Evolutionary conservation across 2,113 vertebrate genomes (phyloP).

Genomic region (Corythoichthys intestinalis): DNA sequence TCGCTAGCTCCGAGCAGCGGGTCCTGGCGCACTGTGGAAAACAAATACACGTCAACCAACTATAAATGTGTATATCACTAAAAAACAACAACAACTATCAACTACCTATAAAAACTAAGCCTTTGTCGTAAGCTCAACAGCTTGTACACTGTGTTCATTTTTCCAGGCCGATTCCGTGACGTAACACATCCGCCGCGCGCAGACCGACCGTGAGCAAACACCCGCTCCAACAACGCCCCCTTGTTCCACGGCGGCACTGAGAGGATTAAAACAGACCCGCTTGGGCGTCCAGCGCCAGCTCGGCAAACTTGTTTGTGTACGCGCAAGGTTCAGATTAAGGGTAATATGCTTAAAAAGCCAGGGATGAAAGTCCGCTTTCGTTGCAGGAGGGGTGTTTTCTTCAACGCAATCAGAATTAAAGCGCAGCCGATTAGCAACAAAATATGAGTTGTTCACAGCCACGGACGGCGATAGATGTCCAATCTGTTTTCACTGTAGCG

Average conservation of each 20-base stretch:
- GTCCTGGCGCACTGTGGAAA: constrained; percentile 86
- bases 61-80: no score
- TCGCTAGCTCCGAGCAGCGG: constrained; percentile 87
- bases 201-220: constrained; percentile 67
- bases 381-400: neutral
- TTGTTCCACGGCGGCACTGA: constrained; percentile 65
- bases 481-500: no score
- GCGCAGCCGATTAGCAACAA: no score
- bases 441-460: no score
- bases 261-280: constrained; percentile 66
- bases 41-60: neutral
- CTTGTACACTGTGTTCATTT: constrained; percentile 38
- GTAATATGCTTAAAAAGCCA: constrained; percentile 21
- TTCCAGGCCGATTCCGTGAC: constrained; percentile 65
- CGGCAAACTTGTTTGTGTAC: constrained; percentile 34
- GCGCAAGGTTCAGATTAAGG: constrained; percentile 27
- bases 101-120: no score
- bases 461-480: no score
- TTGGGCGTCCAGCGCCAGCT: constrained; percentile 33
- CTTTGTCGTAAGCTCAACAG: neutral
- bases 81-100: no score
- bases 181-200: constrained; percentile 63
- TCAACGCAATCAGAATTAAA: neutral
- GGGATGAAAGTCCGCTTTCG: constrained; percentile 1
- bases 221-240: constrained; percentile 67